phyloP scores from a whole-genome alignment of 37 sponge, comb jelly and placozoan species.

The Dysidea cf. avara region DNA sequence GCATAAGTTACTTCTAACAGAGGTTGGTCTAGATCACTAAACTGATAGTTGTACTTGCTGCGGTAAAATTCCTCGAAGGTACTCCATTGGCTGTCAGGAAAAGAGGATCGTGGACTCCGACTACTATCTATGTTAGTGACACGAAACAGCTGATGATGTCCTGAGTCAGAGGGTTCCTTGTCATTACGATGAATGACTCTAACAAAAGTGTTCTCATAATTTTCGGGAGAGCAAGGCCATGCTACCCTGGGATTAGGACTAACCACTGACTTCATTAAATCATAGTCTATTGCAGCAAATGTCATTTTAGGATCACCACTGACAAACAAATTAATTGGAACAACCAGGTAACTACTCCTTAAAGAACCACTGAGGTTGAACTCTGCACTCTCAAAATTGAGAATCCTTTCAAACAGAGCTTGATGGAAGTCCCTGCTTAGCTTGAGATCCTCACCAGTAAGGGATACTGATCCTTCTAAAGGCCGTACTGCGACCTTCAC shows the following conservation, averaged over 20 bases:
- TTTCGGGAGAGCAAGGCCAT: conserved; percentile 35
- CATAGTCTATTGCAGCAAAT: too few species aligned
- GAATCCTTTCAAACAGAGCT: conserved; percentile 39
- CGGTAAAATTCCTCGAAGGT: conserved; percentile 53
- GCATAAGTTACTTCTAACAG: conserved; percentile 23
- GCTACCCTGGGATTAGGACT: background rate
- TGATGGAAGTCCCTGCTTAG: conserved; percentile 20
- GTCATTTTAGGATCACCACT: too few species aligned
- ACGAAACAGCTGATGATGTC: conserved; percentile 9
- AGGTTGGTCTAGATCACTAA: conserved; percentile 50
- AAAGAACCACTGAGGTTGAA: conserved; percentile 4
- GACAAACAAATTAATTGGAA: conserved; percentile 33
- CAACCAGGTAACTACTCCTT: conserved; percentile 43
- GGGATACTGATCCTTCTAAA: conserved; percentile 1
- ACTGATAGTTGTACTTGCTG: conserved; percentile 33
- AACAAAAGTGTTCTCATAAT: conserved; percentile 6
- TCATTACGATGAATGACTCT: background rate
- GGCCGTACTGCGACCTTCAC: conserved; percentile 25
- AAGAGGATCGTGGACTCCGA: conserved; percentile 29
- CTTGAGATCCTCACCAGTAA: conserved; percentile 30
- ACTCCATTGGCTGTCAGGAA: conserved; percentile 18
- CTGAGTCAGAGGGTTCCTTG: background rate
- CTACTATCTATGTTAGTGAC: conserved; percentile 22
- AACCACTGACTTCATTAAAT: too few species aligned
- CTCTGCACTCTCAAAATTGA: conserved; percentile 15